Evolutionary conservation across 2,888 invertebrate species (phyloP).

Genomic region (Lypha dubia): DNA sequence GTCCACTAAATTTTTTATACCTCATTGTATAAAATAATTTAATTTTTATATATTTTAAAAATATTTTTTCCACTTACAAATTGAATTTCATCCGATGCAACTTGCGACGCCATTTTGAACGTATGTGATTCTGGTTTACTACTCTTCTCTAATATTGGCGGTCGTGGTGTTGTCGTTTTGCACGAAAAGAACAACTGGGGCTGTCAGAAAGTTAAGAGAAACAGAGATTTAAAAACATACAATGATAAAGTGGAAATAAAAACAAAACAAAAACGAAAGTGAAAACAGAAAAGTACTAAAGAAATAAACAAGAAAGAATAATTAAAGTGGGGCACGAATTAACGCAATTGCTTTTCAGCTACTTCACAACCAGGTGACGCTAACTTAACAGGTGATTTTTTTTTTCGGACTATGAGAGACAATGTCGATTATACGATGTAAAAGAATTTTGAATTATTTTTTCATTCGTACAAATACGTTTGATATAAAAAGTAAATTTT

Average conservation of each 20-base stretch:
- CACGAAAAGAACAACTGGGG: constrained; percentile 57
- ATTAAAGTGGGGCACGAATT: background rate
- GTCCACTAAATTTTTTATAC: constrained; percentile 38
- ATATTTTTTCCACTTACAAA: constrained; percentile 72
- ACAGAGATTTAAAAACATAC: too few species aligned
- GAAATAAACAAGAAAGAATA: background rate
- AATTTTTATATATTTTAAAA: constrained; percentile 39
- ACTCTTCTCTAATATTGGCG: constrained; percentile 50
- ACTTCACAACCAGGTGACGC: background rate
- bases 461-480: too few species aligned
- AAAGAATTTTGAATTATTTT: too few species aligned
- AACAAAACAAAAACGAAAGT: constrained; percentile 52
- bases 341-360: background rate
- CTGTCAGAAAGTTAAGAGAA: constrained; percentile 25
- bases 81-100: constrained; percentile 76
- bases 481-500: too few species aligned
- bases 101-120: constrained; percentile 80
- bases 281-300: background rate
- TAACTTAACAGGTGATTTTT: too few species aligned
- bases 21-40: constrained; percentile 3
- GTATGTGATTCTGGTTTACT: constrained; percentile 72
- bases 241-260: constrained; percentile 59
- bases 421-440: too few species aligned
- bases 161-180: constrained; percentile 67
- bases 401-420: too few species aligned